A percentile compares a stretch with the other conserved stretches of the same genome.
These are phyloP conservation scores for Dexiosoma caninum DNA, from an alignment of 2,888 invertebrate genomes.

Conservation along the genomic window DNA sequence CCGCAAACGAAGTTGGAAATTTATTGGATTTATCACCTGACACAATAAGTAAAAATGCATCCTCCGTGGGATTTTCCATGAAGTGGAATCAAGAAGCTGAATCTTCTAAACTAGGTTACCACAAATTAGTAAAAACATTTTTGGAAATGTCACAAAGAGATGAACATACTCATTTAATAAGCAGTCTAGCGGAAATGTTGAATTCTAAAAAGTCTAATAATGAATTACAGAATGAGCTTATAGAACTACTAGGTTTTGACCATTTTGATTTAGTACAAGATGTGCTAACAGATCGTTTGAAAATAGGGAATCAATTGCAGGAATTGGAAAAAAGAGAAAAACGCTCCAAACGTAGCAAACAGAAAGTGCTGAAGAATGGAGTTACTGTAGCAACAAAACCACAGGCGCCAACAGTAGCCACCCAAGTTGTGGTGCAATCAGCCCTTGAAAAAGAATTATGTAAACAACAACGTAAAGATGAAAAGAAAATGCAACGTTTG, in stretches of 20 bases:
- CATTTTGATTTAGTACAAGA: conserved; percentile 86
- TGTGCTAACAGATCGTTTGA: conserved; percentile 82
- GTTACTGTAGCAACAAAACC: conserved; percentile 58
- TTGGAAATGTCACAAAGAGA: conserved; percentile 67
- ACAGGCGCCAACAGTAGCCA: conserved; percentile 83
- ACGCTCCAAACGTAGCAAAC: conserved; percentile 68
- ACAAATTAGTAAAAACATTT: conserved; percentile 68
- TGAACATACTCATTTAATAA: conserved; percentile 64
- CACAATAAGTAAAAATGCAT: conserved; percentile 64
- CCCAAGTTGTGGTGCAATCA: conserved; percentile 90
- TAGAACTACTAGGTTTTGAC: conserved; percentile 92
- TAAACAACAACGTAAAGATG: conserved; percentile 89
- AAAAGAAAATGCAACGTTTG: conserved; percentile 83
- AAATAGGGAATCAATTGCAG: conserved; percentile 78
- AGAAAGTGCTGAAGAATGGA: conserved; percentile 62
- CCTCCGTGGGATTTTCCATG: conserved; percentile 69
- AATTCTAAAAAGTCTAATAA: conserved; percentile 82
- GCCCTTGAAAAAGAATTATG: conserved; percentile 87
- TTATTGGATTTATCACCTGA: conserved; percentile 70
- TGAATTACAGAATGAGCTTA: conserved; percentile 88
- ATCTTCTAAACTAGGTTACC: conserved; percentile 32
- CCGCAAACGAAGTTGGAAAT: conserved; percentile 58
- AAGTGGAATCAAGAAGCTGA: conserved; percentile 63
- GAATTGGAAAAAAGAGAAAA: conserved; percentile 70
- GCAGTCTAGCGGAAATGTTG: conserved; percentile 78